Percentiles rank a stretch among this genome's conserved stretches.
Evolutionary conservation across 2,113 vertebrate genomes (phyloP).

Genomic region (Poecile atricapillus): DNA sequence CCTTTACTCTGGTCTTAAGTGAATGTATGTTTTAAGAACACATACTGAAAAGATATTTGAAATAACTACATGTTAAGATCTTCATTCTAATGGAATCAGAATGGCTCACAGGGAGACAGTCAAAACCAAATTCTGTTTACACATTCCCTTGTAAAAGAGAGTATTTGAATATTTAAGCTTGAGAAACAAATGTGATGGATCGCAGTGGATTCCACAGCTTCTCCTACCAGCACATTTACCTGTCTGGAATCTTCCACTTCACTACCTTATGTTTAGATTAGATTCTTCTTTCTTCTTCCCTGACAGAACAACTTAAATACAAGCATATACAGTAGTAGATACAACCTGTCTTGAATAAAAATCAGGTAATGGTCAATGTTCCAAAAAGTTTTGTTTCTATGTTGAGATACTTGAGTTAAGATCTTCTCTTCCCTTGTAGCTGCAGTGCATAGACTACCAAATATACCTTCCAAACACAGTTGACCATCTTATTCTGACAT

Average conservation of each 20-base stretch:
- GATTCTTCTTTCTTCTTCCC: neutral
- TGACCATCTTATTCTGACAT: neutral
- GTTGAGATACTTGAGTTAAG: neutral
- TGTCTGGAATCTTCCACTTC: constrained; percentile 1
- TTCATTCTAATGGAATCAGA: neutral
- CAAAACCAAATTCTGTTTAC: neutral
- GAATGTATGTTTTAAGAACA: neutral
- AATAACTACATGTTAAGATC: neutral
- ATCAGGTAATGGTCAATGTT: neutral
- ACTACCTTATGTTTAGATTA: neutral
- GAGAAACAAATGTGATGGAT: neutral
- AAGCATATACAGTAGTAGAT: neutral
- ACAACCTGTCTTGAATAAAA: neutral
- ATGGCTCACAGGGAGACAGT: neutral
- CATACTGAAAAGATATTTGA: neutral
- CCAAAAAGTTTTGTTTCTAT: neutral
- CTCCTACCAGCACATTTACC: neutral
- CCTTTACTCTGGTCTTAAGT: neutral
- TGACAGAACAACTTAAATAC: neutral
- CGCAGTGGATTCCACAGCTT: constrained; percentile 43
- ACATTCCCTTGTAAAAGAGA: neutral
- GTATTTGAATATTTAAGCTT: neutral
- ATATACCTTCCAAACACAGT: neutral
- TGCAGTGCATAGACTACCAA: neutral
- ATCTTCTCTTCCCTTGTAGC: neutral